Evolutionary conservation across 1,140 invertebrate genomes (phyloP).

Genomic region (Pseudomyrmex flavicornis): DNA sequence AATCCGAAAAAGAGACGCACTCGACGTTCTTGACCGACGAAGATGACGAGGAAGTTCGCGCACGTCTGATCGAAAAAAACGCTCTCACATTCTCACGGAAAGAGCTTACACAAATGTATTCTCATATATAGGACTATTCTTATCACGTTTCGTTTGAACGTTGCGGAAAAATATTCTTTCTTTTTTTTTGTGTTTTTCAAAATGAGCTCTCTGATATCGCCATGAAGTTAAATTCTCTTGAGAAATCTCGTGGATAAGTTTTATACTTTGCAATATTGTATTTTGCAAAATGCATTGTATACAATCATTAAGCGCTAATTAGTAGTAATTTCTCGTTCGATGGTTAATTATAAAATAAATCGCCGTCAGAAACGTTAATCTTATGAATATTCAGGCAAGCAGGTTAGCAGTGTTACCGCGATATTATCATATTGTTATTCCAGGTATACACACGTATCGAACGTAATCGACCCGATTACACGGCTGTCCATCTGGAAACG

Average conservation of each 20-base stretch:
- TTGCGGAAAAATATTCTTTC: not conserved
- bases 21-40: not conserved
- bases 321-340: constrained; percentile 36
- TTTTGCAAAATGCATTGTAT: not conserved
- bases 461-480: constrained; percentile 20
- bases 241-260: not conserved
- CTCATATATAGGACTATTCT: not conserved
- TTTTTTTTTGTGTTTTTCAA: not conserved
- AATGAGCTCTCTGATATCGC: too few species aligned
- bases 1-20: constrained; percentile 18
- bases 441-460: not conserved
- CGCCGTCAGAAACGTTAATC: not conserved
- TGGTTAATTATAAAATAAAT: constrained; percentile 57
- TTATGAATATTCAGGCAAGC: constrained; percentile 45
- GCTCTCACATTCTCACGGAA: not conserved
- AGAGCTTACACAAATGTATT: not conserved
- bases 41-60: not conserved
- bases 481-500: not conserved
- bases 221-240: too few species aligned
- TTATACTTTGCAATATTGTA: not conserved
- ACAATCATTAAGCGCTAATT: constrained; percentile 19
- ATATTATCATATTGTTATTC: constrained; percentile 44
- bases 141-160: not conserved
- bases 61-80: not conserved
- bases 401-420: not conserved